Base-by-base conservation (phyloP, 2,797 vertebrate genomes). In the Sparidentex hasta region DNA sequence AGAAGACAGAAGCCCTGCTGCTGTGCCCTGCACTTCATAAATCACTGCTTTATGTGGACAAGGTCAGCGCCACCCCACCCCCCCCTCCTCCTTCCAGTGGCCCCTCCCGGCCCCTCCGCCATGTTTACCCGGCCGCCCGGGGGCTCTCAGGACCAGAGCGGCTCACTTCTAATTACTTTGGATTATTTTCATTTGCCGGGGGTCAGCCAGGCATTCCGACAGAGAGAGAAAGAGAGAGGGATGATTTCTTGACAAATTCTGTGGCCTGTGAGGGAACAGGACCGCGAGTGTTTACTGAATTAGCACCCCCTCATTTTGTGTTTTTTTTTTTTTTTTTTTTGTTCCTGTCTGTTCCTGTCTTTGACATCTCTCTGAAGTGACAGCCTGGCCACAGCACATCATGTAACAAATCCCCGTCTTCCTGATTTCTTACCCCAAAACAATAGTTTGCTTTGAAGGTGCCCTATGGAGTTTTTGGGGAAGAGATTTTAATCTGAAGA, bases 31-130 rank as follows among this genome's bases (percentile, higher is more conserved):
- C 97, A 97, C 97, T 98, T 97, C 97, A 98, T 99, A 99, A 99
- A 99, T 99, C 97, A 98, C 97, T 95, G 97, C 97, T 99, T 98
- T 98, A 98, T 98, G 97, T 98, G 97, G 97, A 99, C 97, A 98
- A 97, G 97, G 97, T 99, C 98, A 98, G 96, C 94, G 90, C 94
- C 95, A 94, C 96, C 96, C 94, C 93, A 94, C 94, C 43, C 57
- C 94, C 57, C 46, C 94, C 94, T 90, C 94, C 94, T 93, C 90
- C 92, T 21, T 69, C 74, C 50, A 66, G 68, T 77, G 95, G 96
- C 97, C 96, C 95, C 95, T 95, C 96, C 96, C 95, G 95, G 96
- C 95, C 93, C 96, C 97, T 96, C 95, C 96, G 95, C 96, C 96
- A 96, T 98, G 97, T 98, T 98, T 98, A 97, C 97, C 96, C 97